Percentiles rank a stretch among this genome's conserved stretches.
These are phyloP conservation scores for Drosophila macrospina DNA, from an alignment of 2,888 invertebrate genomes.

Conservation along the genomic window DNA sequence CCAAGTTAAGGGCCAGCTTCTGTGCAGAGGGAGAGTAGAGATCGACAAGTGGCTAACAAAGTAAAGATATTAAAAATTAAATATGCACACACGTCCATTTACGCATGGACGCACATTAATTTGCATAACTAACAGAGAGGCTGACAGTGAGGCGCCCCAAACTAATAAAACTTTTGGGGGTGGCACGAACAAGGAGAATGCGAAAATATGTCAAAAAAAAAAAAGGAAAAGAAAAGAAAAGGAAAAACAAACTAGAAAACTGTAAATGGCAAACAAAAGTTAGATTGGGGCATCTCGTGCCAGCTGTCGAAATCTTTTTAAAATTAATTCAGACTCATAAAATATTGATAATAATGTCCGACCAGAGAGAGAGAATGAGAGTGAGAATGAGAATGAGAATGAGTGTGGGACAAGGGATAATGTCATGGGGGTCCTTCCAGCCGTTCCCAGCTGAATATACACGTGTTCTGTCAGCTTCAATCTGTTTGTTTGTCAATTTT, in stretches of 20 bases:
- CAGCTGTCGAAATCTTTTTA: conserved; percentile 74
- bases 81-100: conserved; percentile 68
- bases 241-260: conserved; percentile 69
- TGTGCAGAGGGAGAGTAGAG: neutral
- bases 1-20: conserved; percentile 5
- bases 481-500: conserved; percentile 80
- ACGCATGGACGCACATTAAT: conserved; percentile 78
- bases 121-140: conserved; percentile 76
- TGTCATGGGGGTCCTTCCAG: conserved; percentile 18
- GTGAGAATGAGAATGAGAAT: neutral
- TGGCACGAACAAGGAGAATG: conserved; percentile 35
- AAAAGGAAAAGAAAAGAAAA: no score
- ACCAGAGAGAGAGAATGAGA: neutral
- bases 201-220: conserved; percentile 73
- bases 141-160: neutral
- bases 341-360: conserved; percentile 69
- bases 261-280: conserved; percentile 62
- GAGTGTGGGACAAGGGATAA: conserved; percentile 24
- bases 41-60: neutral
- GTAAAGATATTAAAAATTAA: conserved; percentile 53
- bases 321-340: conserved; percentile 80
- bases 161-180: conserved; percentile 46
- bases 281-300: conserved; percentile 35
- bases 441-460: conserved; percentile 49
- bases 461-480: conserved; percentile 58